Percentiles rank a stretch among this genome's conserved stretches.
phyloP scores from a whole-genome alignment of 2,888 invertebrate genomes.

The Cordilura impudica region DNA sequence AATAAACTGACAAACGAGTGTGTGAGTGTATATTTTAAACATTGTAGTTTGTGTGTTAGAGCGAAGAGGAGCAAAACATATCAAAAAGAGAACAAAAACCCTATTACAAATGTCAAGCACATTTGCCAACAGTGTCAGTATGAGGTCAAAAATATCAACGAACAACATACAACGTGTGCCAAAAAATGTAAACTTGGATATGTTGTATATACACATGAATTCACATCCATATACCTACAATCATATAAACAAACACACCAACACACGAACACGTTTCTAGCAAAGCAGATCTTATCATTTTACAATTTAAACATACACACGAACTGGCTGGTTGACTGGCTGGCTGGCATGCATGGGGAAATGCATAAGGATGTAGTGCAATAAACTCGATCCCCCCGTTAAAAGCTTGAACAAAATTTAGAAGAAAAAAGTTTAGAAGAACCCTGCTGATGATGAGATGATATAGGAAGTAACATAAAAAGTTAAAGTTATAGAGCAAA shows the following conservation, averaged over 20 bases:
- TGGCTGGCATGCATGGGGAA: background rate
- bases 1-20: conserved; percentile 46
- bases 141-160: conserved; percentile 62
- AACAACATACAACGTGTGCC: conserved; percentile 39
- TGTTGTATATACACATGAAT: no score
- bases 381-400: conserved; percentile 3
- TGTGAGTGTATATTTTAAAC: background rate
- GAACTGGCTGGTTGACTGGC: no score
- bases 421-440: background rate
- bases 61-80: conserved; percentile 13
- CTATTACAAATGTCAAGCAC: conserved; percentile 64
- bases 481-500: conserved; percentile 36
- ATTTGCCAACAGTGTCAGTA: conserved; percentile 63
- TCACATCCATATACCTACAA: background rate
- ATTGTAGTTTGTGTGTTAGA: background rate
- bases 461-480: conserved; percentile 1
- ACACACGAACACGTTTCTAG: conserved; percentile 18
- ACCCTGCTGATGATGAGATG: conserved; percentile 20
- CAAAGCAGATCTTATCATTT: conserved; percentile 5
- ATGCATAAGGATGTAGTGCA: conserved; percentile 28
- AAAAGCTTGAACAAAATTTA: background rate
- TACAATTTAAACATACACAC: conserved; percentile 1
- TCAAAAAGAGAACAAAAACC: conserved; percentile 57
- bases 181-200: conserved; percentile 27
- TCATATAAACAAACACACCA: conserved; percentile 6